phyloP scores from a whole-genome alignment of 2,113 vertebrate species.

The Mastomys coucha region DNA sequence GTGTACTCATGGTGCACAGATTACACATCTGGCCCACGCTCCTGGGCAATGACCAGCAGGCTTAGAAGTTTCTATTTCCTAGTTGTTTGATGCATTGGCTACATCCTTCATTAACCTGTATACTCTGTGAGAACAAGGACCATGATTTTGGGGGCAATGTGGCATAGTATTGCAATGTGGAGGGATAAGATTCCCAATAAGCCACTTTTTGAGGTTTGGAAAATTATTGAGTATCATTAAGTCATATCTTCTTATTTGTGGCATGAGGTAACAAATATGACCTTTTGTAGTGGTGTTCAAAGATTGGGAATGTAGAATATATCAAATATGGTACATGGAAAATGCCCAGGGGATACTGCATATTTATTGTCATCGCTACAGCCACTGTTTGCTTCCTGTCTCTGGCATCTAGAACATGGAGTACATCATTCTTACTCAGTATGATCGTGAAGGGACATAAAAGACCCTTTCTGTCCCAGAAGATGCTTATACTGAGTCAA shows the following conservation, averaged over 20 bases:
- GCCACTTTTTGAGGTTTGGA: background rate
- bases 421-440: background rate
- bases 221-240: background rate
- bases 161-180: background rate
- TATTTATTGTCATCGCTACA: background rate
- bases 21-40: background rate
- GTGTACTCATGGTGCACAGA: background rate
- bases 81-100: background rate
- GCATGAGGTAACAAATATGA: background rate
- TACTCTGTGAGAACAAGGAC: background rate
- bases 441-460: background rate
- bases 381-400: background rate
- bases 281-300: background rate
- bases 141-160: background rate
- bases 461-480: background rate
- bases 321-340: background rate
- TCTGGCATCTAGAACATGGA: background rate
- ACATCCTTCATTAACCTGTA: background rate
- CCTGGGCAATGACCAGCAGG: background rate
- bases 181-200: background rate
- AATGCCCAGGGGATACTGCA: background rate
- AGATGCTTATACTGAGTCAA: background rate
- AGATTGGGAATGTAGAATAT: background rate
- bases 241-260: background rate
- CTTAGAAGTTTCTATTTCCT: background rate